Base-by-base conservation (phyloP, 2,888 invertebrate species). In the Pandemis corylana region DNA sequence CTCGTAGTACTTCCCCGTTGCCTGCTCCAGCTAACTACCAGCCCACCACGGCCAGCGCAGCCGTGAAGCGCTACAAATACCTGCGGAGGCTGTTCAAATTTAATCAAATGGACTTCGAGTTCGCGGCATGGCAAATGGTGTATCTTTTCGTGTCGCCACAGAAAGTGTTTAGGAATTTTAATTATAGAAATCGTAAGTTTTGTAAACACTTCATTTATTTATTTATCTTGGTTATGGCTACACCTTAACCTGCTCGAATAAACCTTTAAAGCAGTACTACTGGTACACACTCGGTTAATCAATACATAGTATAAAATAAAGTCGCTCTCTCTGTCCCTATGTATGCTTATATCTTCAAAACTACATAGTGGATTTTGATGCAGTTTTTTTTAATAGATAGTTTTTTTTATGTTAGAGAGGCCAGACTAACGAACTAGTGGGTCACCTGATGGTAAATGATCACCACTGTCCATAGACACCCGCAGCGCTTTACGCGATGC, bases 51-150 rank as follows among this genome's bases (percentile, higher is more conserved):
- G 90, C 92, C 70, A 97, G 97, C 75, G 98, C 98, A 2, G 97
- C 98, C 61, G 97, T 97, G 62, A 98, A 99, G 92, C 96, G 97
- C 77, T 97, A 97, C 91, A 97, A 97, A 94, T 98, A 98, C 90
- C 93, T 99, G 69, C 94, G 97, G 79, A 95, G 98, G 84, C 92
- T 98, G 76, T 95, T 98, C 76, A 97, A 98, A 90, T 98, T 99
- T 87, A 96, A 98, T 85, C 99, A 99, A 94, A 99, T 99, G 99
- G 99, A 99, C 93, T 99, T 99, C 94, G 99, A 99, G 89, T 99
- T 99, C 94, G 99, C 99, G 0, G 95, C 97, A n/a, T 99, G 99
- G 99, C 99, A 99, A 95, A 99, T 99, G 98, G 91, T 99, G 0
- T 99, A 99, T 89, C 94, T 99, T 77, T 98, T 99, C 86, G 95